Percentiles rank a stretch among this genome's conserved stretches.
Conservation (phyloP, 2,113 vertebrate genomes). For the Eubucco bourcierii region DNA sequence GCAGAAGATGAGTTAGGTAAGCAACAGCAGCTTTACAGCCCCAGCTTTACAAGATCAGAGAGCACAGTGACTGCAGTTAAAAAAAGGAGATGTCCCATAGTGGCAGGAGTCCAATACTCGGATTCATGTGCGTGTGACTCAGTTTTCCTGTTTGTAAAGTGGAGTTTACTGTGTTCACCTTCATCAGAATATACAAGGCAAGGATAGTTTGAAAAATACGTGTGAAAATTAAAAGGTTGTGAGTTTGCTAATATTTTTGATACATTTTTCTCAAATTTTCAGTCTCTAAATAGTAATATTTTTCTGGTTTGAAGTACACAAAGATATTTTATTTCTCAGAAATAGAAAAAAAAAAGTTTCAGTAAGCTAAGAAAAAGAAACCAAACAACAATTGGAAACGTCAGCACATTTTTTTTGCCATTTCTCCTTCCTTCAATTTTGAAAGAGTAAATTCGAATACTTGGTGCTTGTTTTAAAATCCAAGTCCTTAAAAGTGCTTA, state of each 20-base stretch:
- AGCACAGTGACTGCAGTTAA: not conserved
- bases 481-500: not conserved
- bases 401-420: not conserved
- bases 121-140: not conserved
- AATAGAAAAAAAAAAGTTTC: not conserved
- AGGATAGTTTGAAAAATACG: not conserved
- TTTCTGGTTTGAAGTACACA: not conserved
- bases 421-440: not conserved
- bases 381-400: not conserved
- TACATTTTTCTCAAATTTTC: not conserved
- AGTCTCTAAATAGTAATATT: not conserved
- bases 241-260: not conserved
- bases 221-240: not conserved
- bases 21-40: not conserved
- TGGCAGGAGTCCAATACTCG: not conserved
- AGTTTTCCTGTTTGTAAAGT: not conserved
- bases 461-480: not conserved
- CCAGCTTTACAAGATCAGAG: not conserved
- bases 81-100: not conserved
- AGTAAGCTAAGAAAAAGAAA: not conserved
- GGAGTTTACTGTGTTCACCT: not conserved
- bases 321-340: not conserved
- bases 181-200: not conserved
- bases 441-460: not conserved
- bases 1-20: not conserved